Percentiles rank a stretch among this genome's conserved stretches.
These are phyloP conservation scores for Scaptomyza polygonia DNA, from an alignment of 2,888 invertebrate genomes.

Conservation along the genomic window DNA sequence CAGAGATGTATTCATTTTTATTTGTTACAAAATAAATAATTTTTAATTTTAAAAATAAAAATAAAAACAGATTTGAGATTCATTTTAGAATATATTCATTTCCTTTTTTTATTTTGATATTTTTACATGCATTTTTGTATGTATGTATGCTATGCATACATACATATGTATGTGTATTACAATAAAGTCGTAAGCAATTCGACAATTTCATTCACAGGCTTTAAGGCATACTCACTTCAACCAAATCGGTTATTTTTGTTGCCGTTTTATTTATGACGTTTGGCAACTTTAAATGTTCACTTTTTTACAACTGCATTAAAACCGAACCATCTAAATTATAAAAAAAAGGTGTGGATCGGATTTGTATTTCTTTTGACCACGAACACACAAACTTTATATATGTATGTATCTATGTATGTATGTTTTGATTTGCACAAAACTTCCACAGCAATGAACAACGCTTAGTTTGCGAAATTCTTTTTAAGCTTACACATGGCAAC, in stretches of 20 bases:
- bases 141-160: not conserved
- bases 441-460: slow-evolving; percentile 37
- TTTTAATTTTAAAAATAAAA: not conserved
- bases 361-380: slow-evolving; percentile 60
- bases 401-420: slow-evolving; percentile 39
- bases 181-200: slow-evolving; percentile 14
- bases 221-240: slow-evolving; percentile 44
- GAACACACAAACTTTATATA: slow-evolving; percentile 49
- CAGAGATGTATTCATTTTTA: not conserved
- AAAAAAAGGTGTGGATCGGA: slow-evolving; percentile 49
- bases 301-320: slow-evolving; percentile 24
- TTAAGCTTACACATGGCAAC: slow-evolving; percentile 55
- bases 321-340: slow-evolving; percentile 25
- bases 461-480: slow-evolving; percentile 41
- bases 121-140: slow-evolving; percentile 1
- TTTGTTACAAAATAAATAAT: not conserved
- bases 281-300: slow-evolving; percentile 18
- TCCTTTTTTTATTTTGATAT: slow-evolving; percentile 5
- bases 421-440: slow-evolving; percentile 56
- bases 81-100: slow-evolving; percentile 14
- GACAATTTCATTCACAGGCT: slow-evolving; percentile 27
- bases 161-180: slow-evolving; percentile 1
- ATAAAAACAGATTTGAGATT: not conserved
- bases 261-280: slow-evolving; percentile 10
- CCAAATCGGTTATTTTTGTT: slow-evolving; percentile 24